Percentiles rank a stretch among this genome's conserved stretches.
phyloP scores from a whole-genome alignment of 2,113 vertebrate species.

The Formicarius rufipectus region DNA sequence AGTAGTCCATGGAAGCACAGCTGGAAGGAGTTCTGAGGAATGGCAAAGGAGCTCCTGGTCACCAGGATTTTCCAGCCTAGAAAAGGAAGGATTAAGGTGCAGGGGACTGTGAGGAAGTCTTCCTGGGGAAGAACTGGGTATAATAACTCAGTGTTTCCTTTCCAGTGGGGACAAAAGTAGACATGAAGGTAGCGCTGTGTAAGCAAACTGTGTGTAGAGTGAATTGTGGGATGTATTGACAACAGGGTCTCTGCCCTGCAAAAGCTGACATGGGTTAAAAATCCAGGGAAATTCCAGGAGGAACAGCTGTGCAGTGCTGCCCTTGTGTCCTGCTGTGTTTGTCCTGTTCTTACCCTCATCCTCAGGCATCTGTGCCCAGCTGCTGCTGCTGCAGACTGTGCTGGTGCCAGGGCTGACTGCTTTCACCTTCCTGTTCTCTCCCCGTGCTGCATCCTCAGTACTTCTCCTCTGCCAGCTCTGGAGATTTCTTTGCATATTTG shows the following conservation, averaged over 20 bases:
- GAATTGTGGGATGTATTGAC: too few species aligned
- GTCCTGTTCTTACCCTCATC: not conserved
- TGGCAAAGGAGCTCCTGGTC: not conserved
- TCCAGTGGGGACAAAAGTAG: too few species aligned
- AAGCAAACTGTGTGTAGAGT: not conserved
- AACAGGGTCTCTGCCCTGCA: not conserved
- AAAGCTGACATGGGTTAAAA: not conserved
- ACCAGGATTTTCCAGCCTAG: not conserved
- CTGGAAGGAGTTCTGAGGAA: not conserved
- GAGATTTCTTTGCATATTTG: not conserved
- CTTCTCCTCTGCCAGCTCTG: not conserved
- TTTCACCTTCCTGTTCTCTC: not conserved
- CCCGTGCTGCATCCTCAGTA: not conserved
- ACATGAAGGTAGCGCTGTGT: too few species aligned
- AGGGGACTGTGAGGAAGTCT: not conserved
- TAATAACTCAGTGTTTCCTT: not conserved
- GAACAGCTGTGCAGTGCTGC: not conserved
- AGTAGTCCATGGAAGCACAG: not conserved
- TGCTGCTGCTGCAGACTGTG: not conserved
- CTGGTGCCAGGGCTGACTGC: accelerated
- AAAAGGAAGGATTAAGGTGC: not conserved
- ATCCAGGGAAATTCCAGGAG: not conserved
- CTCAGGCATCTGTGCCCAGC: not conserved
- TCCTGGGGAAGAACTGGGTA: not conserved
- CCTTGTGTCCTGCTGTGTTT: not conserved